A percentile compares a stretch with the other conserved stretches of the same genome.
phyloP scores from a whole-genome alignment of 2,888 invertebrate species.

The Aradus depressus region DNA sequence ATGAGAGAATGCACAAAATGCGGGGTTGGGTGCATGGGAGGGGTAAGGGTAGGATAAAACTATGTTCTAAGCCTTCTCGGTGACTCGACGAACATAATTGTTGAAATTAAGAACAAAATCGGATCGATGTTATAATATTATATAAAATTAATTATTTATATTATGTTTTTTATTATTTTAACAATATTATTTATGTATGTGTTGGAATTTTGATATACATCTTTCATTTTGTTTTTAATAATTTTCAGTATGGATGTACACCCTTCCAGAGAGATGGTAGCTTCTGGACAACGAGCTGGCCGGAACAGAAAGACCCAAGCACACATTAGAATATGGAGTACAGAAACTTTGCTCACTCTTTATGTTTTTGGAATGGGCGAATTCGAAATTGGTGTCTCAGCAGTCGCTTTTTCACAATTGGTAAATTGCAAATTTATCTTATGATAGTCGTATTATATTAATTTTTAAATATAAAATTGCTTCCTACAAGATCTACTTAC shows the following conservation, averaged over 20 bases:
- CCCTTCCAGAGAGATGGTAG: constrained; percentile 76
- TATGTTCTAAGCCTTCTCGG: too few species aligned
- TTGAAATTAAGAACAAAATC: too few species aligned
- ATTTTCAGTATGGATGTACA: constrained; percentile 86
- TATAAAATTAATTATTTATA: too few species aligned
- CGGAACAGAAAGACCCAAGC: constrained; percentile 75
- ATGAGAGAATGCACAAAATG: too few species aligned
- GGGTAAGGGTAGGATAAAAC: too few species aligned
- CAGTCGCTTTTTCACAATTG: constrained; percentile 79
- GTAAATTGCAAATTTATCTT: constrained; percentile 40
- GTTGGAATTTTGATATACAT: too few species aligned
- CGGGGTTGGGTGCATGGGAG: too few species aligned
- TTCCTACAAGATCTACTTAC: neutral
- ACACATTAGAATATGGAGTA: constrained; percentile 86
- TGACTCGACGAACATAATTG: too few species aligned
- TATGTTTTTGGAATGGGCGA: constrained; percentile 87
- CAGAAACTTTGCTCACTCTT: constrained; percentile 74
- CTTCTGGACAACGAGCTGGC: constrained; percentile 78
- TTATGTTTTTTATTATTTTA: too few species aligned
- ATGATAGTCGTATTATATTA: neutral
- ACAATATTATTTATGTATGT: too few species aligned
- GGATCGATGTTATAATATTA: too few species aligned
- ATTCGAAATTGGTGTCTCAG: constrained; percentile 74
- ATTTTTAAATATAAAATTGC: neutral
- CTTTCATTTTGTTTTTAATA: too few species aligned